phyloP scores from a whole-genome alignment of 2,113 vertebrate species.

The Gambusia affinis region DNA sequence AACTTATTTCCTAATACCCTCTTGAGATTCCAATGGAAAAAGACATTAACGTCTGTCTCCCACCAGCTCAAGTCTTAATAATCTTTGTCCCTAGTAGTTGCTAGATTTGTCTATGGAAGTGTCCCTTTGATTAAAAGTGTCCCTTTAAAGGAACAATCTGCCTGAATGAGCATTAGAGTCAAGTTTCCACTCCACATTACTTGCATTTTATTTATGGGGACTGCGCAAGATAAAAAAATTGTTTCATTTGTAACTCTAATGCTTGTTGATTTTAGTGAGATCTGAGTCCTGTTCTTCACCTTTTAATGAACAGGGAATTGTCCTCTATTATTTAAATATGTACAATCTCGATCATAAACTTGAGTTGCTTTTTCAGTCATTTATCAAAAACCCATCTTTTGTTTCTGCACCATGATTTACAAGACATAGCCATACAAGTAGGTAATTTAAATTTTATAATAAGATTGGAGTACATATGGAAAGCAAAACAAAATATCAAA shows the following conservation, averaged over 20 bases:
- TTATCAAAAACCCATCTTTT: neutral
- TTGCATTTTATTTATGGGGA: slow-evolving; percentile 41
- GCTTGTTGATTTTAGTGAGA: slow-evolving; percentile 61
- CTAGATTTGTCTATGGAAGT: slow-evolving; percentile 22
- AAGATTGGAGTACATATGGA: neutral
- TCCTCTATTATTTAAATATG: slow-evolving; percentile 11
- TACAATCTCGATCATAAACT: neutral
- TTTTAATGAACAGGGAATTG: slow-evolving; percentile 12
- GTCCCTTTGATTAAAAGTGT: slow-evolving; percentile 43
- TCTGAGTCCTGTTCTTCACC: slow-evolving; percentile 27
- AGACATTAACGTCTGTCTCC: slow-evolving; percentile 45
- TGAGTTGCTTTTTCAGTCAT: neutral
- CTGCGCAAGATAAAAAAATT: slow-evolving; percentile 45
- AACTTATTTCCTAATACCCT: slow-evolving; percentile 49
- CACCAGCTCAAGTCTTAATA: slow-evolving; percentile 22
- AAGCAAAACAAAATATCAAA: neutral
- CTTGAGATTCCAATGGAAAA: slow-evolving; percentile 34
- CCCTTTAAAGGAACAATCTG: slow-evolving; percentile 65
- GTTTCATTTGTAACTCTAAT: slow-evolving; percentile 26
- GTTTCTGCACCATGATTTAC: slow-evolving; percentile 6
- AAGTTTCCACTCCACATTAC: slow-evolving; percentile 34
- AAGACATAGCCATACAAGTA: neutral
- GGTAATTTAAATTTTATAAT: neutral
- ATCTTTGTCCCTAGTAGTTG: slow-evolving; percentile 31
- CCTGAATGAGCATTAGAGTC: slow-evolving; percentile 17